These are phyloP conservation scores for Acronicta alni DNA, from an alignment of 2,888 invertebrate species.

Conservation along the genomic window DNA sequence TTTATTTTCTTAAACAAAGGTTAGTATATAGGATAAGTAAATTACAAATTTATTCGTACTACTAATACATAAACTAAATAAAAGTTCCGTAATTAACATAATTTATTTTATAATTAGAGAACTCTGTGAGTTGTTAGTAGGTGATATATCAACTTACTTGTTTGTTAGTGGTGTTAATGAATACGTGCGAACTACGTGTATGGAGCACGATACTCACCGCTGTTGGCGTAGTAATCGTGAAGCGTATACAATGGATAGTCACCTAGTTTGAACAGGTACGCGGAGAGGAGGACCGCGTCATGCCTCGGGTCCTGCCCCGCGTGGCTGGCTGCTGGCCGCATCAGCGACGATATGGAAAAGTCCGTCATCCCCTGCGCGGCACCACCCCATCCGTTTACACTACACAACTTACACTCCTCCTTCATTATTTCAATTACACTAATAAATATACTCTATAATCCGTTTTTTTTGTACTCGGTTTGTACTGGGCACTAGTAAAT, in stretches of 20 bases:
- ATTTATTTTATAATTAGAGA: conserved; percentile 8
- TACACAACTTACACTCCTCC: conserved; percentile 87
- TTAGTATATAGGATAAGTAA: too few species aligned
- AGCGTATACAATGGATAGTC: conserved; percentile 87
- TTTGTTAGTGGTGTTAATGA: conserved; percentile 64
- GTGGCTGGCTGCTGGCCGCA: conserved; percentile 81
- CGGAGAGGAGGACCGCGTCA: conserved; percentile 84
- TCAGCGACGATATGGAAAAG: conserved; percentile 86
- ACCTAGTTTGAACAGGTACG: conserved; percentile 89
- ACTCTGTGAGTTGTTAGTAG: conserved; percentile 52
- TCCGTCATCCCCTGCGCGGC: conserved; percentile 77
- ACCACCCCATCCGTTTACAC: conserved; percentile 83
- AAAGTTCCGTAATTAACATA: conserved; percentile 24
- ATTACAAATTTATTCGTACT: too few species aligned
- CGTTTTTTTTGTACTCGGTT: conserved; percentile 89
- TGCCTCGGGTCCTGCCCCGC: conserved; percentile 78
- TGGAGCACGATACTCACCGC: conserved; percentile 85
- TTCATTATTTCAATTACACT: conserved; percentile 82
- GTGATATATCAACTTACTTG: conserved; percentile 57
- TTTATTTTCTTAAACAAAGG: too few species aligned
- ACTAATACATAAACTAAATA: background rate
- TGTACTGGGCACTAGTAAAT: conserved; percentile 89
- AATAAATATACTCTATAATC: conserved; percentile 72
- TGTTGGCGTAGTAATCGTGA: conserved; percentile 80
- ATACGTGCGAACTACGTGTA: conserved; percentile 65